Base-by-base conservation (phyloP, 2,113 vertebrate genomes). In the Eurystomus gularis region DNA sequence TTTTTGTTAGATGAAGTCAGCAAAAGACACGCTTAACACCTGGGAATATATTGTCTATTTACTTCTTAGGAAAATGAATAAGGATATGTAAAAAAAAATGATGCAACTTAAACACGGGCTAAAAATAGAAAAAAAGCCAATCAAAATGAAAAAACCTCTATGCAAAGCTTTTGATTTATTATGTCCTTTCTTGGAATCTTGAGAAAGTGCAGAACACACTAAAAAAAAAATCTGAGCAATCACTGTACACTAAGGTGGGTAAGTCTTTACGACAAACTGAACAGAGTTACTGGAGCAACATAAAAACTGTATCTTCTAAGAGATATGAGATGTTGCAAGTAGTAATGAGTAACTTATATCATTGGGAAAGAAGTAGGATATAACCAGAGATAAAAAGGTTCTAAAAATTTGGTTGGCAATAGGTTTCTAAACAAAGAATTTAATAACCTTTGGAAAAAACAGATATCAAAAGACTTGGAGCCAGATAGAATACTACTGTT, bases 251-350 rank as follows among this genome's bases (percentile, higher is more conserved):
- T 39, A 35, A 46, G 60, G 20, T 78, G 40, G 44, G 13, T 31
- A 75, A 84, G 7, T 23, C 25, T 82, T 61, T 33, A 24, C 33
- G 35, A 61, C 3, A 2, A 80, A 66, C 7, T n/a, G 40, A 79
- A 77, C 7, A 39, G 18, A 83, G 16, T 10, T 60, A 21, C 0
- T 2, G 40, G 10, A 73, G 20, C 25, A 73, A 55, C 0, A 2
- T 33, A 52, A 80, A 80, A 31, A 46, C 1, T 0, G 0, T 35
- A 20, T 29, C 9, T 40, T 64, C 39, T 51, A 69, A n/a, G 25
- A 60, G 39, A 51, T 14, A 61, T 1, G 42, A 57, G 35, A 25
- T 39, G 2, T 19, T 69, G 39, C 33, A 64, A 51, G 35, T 24
- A 25, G 6, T 31, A 88, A 88, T 13, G 42, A 89, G 31, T 25